Evolutionary conservation across 2,888 invertebrate species (phyloP).

Genomic region (Gordius sp.): DNA sequence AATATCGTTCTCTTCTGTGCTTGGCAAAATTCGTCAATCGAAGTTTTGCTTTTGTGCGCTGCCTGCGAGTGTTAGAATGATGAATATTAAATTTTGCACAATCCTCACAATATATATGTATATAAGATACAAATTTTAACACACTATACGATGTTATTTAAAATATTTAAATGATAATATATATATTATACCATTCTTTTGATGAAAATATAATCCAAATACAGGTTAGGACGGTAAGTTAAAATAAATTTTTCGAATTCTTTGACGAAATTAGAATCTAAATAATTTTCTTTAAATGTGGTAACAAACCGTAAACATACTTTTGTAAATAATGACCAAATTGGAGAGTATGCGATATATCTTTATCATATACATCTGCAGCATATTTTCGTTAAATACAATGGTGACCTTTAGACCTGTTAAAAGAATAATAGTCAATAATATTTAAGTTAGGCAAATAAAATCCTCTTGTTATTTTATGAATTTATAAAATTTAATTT

Average conservation of each 20-base stretch:
- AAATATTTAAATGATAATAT: neutral
- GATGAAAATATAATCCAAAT: neutral
- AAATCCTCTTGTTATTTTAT: too few relatives aligned
- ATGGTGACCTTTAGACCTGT: slow-evolving; percentile 5
- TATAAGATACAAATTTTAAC: too few relatives aligned
- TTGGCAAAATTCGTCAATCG: too few relatives aligned
- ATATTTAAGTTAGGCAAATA: too few relatives aligned
- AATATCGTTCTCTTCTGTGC: too few relatives aligned
- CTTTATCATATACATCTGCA: neutral
- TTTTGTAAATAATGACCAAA: neutral
- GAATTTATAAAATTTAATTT: too few relatives aligned
- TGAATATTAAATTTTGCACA: too few relatives aligned
- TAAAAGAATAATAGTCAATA: too few relatives aligned
- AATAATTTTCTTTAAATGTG: neutral
- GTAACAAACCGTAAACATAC: neutral
- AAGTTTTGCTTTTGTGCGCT: too few relatives aligned
- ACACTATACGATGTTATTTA: neutral
- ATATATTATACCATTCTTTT: neutral
- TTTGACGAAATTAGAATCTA: neutral
- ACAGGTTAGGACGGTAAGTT: neutral
- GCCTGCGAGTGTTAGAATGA: too few relatives aligned
- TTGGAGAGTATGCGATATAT: neutral
- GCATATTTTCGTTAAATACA: neutral
- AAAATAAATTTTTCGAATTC: slow-evolving; percentile 3
- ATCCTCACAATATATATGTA: too few relatives aligned